Evolutionary conservation across 2,113 vertebrate genomes (phyloP).

Genomic region (Amphilophus citrinellus): DNA sequence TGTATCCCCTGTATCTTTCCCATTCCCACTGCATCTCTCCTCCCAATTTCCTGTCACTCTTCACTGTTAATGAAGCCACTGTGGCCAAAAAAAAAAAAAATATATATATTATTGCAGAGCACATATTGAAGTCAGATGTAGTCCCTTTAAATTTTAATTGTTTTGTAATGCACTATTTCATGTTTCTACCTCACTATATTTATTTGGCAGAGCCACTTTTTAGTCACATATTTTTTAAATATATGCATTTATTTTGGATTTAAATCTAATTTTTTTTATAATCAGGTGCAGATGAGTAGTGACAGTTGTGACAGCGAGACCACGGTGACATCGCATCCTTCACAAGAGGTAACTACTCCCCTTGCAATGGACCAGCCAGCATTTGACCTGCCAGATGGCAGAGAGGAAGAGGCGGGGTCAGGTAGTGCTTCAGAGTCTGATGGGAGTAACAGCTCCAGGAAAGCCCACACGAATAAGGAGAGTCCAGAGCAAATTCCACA

Average conservation of each 20-base stretch:
- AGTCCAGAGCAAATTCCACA: conserved; percentile 72
- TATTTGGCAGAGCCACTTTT: not conserved
- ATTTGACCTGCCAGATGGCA: conserved; percentile 79
- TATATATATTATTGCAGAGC: not conserved
- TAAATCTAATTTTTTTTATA: not conserved
- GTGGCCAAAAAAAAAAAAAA: too few species aligned
- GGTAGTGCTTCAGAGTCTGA: not conserved
- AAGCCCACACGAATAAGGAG: conserved; percentile 50
- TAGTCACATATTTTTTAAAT: not conserved
- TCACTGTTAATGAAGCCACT: too few species aligned
- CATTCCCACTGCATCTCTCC: too few species aligned
- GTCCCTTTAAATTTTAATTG: not conserved
- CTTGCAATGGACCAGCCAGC: conserved; percentile 77
- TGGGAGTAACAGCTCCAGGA: conserved; percentile 50
- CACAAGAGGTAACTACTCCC: conserved; percentile 83
- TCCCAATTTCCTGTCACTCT: too few species aligned
- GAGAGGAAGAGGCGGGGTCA: conserved; percentile 60
- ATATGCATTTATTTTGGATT: not conserved
- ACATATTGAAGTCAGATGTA: not conserved
- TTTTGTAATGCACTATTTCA: not conserved
- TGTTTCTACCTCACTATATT: not conserved
- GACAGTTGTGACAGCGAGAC: conserved; percentile 98
- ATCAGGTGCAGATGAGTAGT: conserved; percentile 91
- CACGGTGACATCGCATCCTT: conserved; percentile 89
- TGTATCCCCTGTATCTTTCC: too few species aligned